Percentiles rank a stretch among this genome's conserved stretches.
Evolutionary conservation across 2,888 invertebrate genomes (phyloP).

Genomic region (Drosophila tanythrix): DNA sequence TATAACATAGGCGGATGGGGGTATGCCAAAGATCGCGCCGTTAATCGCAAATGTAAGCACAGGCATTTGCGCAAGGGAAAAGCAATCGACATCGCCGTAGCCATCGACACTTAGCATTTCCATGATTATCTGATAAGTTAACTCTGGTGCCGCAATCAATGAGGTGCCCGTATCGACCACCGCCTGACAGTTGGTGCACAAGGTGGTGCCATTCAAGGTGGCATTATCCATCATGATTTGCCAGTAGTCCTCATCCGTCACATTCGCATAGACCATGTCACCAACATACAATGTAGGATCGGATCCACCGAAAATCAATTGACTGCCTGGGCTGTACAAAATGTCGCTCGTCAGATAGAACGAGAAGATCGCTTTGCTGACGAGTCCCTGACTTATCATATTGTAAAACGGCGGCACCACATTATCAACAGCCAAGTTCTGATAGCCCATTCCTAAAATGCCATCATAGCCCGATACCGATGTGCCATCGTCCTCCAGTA

Average conservation of each 20-base stretch:
- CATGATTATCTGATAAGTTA: constrained; percentile 14
- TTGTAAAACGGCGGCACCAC: constrained; percentile 96
- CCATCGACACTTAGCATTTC: not conserved
- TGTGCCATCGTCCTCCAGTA: constrained; percentile 91
- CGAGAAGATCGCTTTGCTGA: constrained; percentile 91
- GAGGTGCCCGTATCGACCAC: no score
- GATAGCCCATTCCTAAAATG: constrained; percentile 96
- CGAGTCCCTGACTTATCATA: constrained; percentile 91
- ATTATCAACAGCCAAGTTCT: constrained; percentile 93
- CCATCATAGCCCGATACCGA: constrained; percentile 97
- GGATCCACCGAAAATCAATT: constrained; percentile 95
- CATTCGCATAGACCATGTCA: constrained; percentile 88
- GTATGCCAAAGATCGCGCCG: constrained; percentile 90
- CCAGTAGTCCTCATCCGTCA: constrained; percentile 95
- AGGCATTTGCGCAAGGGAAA: constrained; percentile 90
- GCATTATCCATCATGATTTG: constrained; percentile 94
- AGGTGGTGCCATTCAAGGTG: constrained; percentile 85
- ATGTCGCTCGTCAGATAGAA: constrained; percentile 94
- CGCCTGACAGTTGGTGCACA: constrained; percentile 86
- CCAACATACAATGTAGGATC: constrained; percentile 93
- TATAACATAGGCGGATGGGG: constrained; percentile 91
- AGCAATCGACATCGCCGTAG: constrained; percentile 89
- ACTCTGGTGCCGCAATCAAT: constrained; percentile 89
- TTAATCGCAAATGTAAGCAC: constrained; percentile 90
- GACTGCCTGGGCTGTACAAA: constrained; percentile 90